Evolutionary conservation across 2,797 vertebrate species (phyloP).

Genomic region (Cossypha caffra): DNA sequence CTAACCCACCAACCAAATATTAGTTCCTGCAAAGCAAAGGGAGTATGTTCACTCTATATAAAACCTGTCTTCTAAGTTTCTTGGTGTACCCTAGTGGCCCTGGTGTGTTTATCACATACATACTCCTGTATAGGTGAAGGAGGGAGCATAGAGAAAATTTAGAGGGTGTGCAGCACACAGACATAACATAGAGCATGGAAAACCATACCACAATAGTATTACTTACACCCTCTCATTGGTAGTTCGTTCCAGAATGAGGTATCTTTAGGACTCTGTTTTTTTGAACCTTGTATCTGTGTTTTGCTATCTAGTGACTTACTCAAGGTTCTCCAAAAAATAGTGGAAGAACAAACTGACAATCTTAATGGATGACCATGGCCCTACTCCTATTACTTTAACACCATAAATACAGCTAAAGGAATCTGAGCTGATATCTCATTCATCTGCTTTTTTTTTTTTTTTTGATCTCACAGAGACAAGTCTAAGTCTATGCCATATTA

Average conservation of each 20-base stretch:
- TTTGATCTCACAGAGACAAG: neutral
- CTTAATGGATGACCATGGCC: neutral
- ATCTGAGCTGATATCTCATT: neutral
- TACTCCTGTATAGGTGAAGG: neutral
- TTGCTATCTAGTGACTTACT: neutral
- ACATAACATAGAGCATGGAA: neutral
- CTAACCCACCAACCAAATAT: neutral
- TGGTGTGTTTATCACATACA: neutral
- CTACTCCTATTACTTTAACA: neutral
- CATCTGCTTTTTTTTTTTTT: neutral
- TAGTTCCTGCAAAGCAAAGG: neutral
- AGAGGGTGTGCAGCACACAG: neutral
- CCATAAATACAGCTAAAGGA: neutral
- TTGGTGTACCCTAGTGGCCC: no score
- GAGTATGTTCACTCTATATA: neutral
- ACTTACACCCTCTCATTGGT: neutral
- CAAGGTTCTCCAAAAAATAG: neutral
- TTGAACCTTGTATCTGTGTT: neutral
- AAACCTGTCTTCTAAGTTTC: neutral
- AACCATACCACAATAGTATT: neutral
- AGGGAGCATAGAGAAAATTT: neutral
- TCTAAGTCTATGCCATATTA: neutral
- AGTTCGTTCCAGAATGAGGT: neutral
- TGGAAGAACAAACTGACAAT: neutral
- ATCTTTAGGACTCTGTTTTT: neutral